Base-by-base conservation (phyloP, 2,113 vertebrate genomes). In the Azemiops feae region DNA sequence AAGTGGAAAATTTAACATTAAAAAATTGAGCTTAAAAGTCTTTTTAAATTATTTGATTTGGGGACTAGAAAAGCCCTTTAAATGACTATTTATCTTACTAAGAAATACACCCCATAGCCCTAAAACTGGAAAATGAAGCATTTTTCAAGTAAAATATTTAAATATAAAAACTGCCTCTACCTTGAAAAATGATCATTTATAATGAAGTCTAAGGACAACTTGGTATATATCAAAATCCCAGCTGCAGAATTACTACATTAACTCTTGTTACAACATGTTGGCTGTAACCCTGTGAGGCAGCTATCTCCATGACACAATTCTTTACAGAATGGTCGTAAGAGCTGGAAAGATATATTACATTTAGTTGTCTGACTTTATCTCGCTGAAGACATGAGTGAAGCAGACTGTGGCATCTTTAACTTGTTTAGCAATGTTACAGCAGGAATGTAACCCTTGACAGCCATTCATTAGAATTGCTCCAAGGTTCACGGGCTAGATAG, bases 291-390 rank as follows among this genome's bases (percentile, higher is more conserved):
- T 90, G 74, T 47, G 57, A 87, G 53, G 47, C 64, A 88, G 86
- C 91, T 0, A 30, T 92, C 94, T 91, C 85, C 81, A 20, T 92
- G 92, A 18, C 39, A 54, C 89, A 89, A 92, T 85, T 87, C 90
- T 85, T 91, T 47, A 87, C 4, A 88, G 85, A 93, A 92, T 55
- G 3, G 87, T 55, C 34, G 30, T 18, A 57, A 64, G 74, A 69
- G 52, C 88, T 92, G 52, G 91, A 92, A 89, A 95, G 89, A 81
- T 45, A 94, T n/a, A 96, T 69, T 94, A 93, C 94, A 96, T 64
- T 55, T 95, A n/a, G 74, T 53, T 27, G 5, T 52, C 58, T 85
- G 20, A 53, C 91, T 95, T 95, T 94, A 94, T 93, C 27, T 88
- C 92, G 88, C 45, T 93, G 8, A 90, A 81, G 20, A 30, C 57